Percentiles rank a stretch among this genome's conserved stretches.
These are phyloP conservation scores for Ormyrus nitidulus DNA, from an alignment of 2,888 invertebrate species.

Conservation along the genomic window DNA sequence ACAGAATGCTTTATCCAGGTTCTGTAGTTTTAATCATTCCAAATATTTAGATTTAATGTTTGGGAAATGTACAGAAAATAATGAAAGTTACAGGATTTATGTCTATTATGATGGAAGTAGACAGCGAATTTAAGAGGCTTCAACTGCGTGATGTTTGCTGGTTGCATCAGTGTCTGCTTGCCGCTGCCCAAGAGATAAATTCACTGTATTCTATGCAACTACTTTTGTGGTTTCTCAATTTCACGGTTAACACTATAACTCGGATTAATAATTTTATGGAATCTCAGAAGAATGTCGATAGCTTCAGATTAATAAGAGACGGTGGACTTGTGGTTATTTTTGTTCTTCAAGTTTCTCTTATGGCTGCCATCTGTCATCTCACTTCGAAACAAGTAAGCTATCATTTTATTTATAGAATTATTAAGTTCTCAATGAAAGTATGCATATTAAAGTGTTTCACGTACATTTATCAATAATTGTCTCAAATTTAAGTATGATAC, in stretches of 20 bases:
- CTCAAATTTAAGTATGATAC: too few relatives aligned
- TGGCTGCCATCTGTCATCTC: slow-evolving; percentile 19
- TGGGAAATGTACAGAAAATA: background rate
- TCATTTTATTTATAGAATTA: background rate
- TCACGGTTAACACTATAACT: slow-evolving; percentile 62
- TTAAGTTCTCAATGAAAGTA: background rate
- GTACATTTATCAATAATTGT: too few relatives aligned
- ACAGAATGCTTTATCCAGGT: slow-evolving; percentile 22
- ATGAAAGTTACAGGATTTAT: background rate
- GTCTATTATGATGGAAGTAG: background rate
- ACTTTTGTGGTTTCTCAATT: slow-evolving; percentile 62
- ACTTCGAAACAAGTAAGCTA: slow-evolving; percentile 17
- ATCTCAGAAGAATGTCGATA: background rate
- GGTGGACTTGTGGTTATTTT: slow-evolving; percentile 7
- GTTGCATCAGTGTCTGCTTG: slow-evolving; percentile 61
- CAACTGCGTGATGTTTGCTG: slow-evolving; percentile 61
- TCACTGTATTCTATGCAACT: slow-evolving; percentile 62
- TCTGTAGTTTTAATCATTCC: background rate
- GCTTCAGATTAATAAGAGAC: background rate
- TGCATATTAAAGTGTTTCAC: too few relatives aligned
- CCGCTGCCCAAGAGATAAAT: slow-evolving; percentile 62
- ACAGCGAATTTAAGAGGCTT: slow-evolving; percentile 5
- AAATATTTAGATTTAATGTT: background rate
- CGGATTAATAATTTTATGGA: slow-evolving; percentile 61
- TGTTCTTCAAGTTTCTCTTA: background rate